Evolutionary conservation across 2,113 vertebrate species (phyloP).

Genomic region (Erythrolamprus reginae): DNA sequence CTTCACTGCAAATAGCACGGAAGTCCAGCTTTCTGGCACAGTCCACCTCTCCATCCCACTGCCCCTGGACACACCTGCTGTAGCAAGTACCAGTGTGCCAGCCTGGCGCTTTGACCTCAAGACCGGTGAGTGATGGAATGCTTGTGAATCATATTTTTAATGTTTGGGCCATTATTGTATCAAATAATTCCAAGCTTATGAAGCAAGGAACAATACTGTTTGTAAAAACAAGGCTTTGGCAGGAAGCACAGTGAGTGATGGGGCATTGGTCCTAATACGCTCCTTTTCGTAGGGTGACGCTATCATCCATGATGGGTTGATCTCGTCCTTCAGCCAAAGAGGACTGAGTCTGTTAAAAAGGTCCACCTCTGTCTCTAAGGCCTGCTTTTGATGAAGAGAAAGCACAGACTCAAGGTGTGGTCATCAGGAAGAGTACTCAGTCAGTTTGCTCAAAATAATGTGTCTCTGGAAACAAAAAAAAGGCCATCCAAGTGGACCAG

Average conservation of each 20-base stretch:
- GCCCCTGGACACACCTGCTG: constrained; percentile 71
- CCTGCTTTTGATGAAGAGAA: too few relatives aligned
- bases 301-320: too few relatives aligned
- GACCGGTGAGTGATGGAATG: constrained; percentile 72
- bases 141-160: background rate
- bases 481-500: too few relatives aligned
- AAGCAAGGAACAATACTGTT: background rate
- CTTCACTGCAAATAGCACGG: constrained; percentile 75
- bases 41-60: constrained; percentile 84
- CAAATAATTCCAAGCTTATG: background rate
- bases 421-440: too few relatives aligned
- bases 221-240: background rate
- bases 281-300: too few relatives aligned
- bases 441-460: too few relatives aligned
- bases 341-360: too few relatives aligned
- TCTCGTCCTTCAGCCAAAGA: too few relatives aligned
- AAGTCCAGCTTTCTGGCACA: constrained; percentile 76
- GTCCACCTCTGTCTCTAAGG: too few relatives aligned
- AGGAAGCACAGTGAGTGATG: background rate
- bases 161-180: background rate
- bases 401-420: too few relatives aligned
- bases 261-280: too few relatives aligned
- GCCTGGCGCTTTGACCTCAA: constrained; percentile 85
- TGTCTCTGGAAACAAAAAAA: too few relatives aligned
- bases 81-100: constrained; percentile 78